Conservation (phyloP, 1,140 invertebrate species). For the Neodiprion lecontei region DNA sequence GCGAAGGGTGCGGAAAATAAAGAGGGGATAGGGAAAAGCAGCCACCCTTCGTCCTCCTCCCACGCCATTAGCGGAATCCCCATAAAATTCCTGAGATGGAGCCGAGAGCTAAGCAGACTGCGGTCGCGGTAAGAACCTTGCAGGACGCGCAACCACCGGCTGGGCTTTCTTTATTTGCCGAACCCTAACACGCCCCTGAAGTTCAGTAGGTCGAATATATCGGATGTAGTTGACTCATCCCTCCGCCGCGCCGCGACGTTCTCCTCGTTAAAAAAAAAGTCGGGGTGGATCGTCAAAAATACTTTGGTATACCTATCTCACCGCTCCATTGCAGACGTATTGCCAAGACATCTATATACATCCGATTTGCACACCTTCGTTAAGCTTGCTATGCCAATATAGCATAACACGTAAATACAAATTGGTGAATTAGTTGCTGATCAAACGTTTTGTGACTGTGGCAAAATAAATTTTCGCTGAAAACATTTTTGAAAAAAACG, state of each 20-base stretch:
- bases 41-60: constrained; percentile 27
- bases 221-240: constrained; percentile 13
- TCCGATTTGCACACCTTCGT: no score
- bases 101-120: constrained; percentile 20
- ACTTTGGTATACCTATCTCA: no score
- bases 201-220: constrained; percentile 31
- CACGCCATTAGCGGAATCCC: constrained; percentile 45
- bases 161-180: constrained; percentile 28
- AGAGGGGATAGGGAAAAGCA: constrained; percentile 10
- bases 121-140: neutral
- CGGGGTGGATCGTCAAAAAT: constrained; percentile 35
- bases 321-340: no score
- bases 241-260: neutral
- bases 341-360: no score
- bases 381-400: no score
- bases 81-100: constrained; percentile 37
- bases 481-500: no score
- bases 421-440: no score
- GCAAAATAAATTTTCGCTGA: no score
- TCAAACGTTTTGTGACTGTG: no score
- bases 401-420: no score
- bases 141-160: neutral
- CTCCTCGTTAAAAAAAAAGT: constrained; percentile 37
- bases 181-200: constrained; percentile 26
- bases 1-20: constrained; percentile 10